Base-by-base conservation (phyloP, 1,140 invertebrate genomes). In the Drosophila quadrilineata region DNA sequence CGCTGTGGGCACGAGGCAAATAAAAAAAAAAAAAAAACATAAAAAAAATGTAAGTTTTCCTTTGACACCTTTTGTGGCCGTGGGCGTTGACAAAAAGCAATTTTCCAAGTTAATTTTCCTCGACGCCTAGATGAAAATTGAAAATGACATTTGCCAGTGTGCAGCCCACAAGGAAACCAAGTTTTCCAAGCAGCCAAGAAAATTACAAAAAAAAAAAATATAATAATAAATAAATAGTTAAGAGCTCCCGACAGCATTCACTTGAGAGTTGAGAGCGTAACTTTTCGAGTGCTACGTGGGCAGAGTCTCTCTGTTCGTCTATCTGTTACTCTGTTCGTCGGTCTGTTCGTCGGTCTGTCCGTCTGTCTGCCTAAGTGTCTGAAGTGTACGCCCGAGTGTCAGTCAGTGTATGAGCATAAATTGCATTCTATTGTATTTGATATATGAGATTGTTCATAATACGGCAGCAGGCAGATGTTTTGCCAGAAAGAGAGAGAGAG, bases 21-120 rank as follows among this genome's bases (percentile, higher is more conserved):
- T 6, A n/a, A n/a, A n/a, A n/a, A n/a, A n/a, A n/a, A n/a, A n/a
- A n/a, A n/a, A n/a, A n/a, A n/a, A n/a, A n/a, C n/a, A n/a, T n/a
- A n/a, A n/a, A n/a, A n/a, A n/a, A n/a, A n/a, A n/a, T n/a, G n/a
- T n/a, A 28, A 46, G 38, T 63, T 36, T 10, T 46, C 19, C 21
- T 9, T 14, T 31, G 36, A 19, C 41, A 33, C 17, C 29, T 49
- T 1, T 31, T 2, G 22, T 31, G 14, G 45, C 24, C 48, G 70
- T 60, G 75, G 70, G 69, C 75, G 65, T 80, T 57, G 49, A 52
- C 64, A 73, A 77, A 70, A 77, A 49, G 66, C 75, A 79, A 80
- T 79, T 79, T 79, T 79, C 75, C 58, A 62, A 74, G 77, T 70
- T 79, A 77, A 77, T 77, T 77, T 79, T 70, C 46, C 59, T 41